Base-by-base conservation (phyloP, 2,113 vertebrate genomes). In the Drymodes brunneopygia region DNA sequence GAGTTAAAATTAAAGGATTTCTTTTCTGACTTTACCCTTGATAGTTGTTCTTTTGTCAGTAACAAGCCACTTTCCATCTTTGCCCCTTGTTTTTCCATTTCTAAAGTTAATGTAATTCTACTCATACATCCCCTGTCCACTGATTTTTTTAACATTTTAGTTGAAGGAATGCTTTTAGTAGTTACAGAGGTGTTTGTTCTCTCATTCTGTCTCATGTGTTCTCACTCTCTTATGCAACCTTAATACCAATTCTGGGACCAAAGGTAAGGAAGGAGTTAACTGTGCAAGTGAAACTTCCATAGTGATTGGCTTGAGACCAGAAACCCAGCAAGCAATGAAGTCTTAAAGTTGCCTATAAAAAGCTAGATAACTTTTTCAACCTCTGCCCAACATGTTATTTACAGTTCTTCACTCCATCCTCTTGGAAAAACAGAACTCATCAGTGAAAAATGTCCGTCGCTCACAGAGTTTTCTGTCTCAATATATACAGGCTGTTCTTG, bases 401-500 rank as follows among this genome's bases (percentile, higher is more conserved):
- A 96, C 94, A 94, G 92, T 94, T 92, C 94, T 94, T 92, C 82
- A 62, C 94, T 96, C 85, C 90, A 53, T 94, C 69, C 79, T 69
- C 92, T 95, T 96, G 95, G 94, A 96, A 96, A 97, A 97, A 96
- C 93, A 96, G 94, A 96, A 97, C 88, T 96, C 93, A 97, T 94
- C 92, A 93, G 93, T 90, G 94, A 96, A 97, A 97, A 97, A 96
- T 96, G 94, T 86, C 93, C 3, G 2, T 92, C 23, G 58, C 88
- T 97, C 94, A 88, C 74, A 83, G 88, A 70, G 82, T 90, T 96
- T 94, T 96, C 67, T 95, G 79, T 66, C 93, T 96, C 93, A 77
- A 6, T 93, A 78, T 97, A 96, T 80, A 92, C 92, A 94, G 7
- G 0, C 94, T 94, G 90, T 81, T 95, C 94, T 88, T 93, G 82